Base-by-base conservation (phyloP, 2,888 invertebrate species). In the Epirrhoe alternata region DNA sequence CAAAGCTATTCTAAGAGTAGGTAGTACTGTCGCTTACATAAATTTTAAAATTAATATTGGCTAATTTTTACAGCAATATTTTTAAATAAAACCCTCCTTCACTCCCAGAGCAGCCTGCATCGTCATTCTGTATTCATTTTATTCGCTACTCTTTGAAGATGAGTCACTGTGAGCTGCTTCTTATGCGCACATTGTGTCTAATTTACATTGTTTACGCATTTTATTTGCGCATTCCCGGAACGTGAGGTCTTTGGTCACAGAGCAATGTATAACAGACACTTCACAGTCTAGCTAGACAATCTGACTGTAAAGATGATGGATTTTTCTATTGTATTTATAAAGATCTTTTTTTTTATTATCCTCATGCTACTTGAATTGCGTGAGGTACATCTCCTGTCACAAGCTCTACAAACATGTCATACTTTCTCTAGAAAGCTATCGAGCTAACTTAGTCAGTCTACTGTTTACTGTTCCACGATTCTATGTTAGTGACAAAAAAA, bases 171-270 rank as follows among this genome's bases (percentile, higher is more conserved):
- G 45, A 57, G 45, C 66, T 75, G 70, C 73, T 75, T 71, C 63
- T 71, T 73, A 78, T 77, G 75, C 72, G 76, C 75, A 80, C 75
- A 76, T 73, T 75, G 72, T 77, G 74, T 71, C 66, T 73, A 71
- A 76, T 81, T 77, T 72, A 72, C 73, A 80, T 79, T 81, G 77
- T 68, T 64, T 56, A 57, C 64, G 52, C 52, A 52, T 63, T 67
- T 63, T 67, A 67, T 78, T 79, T 75, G 76, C 72, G 64, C 71
- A 64, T 75, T 75, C 71, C 71, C 47, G 61, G 71, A 71, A 77
- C 60, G 65, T 58, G 45, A 52, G 35, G 38, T 53, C 54, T 65
- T 61, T 58, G 45, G 12, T 45, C 55, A 56, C 45, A 55, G 51
- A 59, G n/a, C 50, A 64, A 42, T 17, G 24, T 24, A 50, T 7